These are phyloP conservation scores for Brachionus rubens DNA, from an alignment of 1,140 invertebrate genomes.

Conservation along the genomic window DNA sequence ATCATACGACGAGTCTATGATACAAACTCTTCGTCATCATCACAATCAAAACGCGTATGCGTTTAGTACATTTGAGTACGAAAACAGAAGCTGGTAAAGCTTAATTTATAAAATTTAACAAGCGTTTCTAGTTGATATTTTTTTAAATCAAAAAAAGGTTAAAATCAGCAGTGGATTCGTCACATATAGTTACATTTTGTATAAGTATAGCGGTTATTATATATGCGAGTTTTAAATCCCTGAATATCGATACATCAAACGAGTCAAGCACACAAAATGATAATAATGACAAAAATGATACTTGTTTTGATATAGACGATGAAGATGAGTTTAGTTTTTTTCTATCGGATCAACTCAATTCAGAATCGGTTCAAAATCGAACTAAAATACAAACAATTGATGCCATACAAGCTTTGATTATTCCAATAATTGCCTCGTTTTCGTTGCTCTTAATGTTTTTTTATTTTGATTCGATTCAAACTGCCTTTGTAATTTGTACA, in stretches of 20 bases:
- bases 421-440: constrained; percentile 89
- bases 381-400: constrained; percentile 73
- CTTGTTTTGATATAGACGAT: constrained; percentile 52
- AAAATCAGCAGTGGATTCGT: constrained; percentile 89
- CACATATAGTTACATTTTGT: constrained; percentile 87
- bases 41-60: constrained; percentile 6
- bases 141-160: constrained; percentile 69
- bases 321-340: constrained; percentile 44
- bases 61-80: background rate
- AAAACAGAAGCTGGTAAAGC: constrained; percentile 14
- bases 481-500: constrained; percentile 93
- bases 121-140: background rate
- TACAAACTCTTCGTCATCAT: background rate
- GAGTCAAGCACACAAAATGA: background rate
- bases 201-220: constrained; percentile 95
- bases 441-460: constrained; percentile 96
- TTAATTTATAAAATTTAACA: background rate
- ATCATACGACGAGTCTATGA: background rate
- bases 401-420: constrained; percentile 91
- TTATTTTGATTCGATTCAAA: constrained; percentile 96
- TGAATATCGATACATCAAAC: background rate
- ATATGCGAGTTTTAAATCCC: constrained; percentile 79
- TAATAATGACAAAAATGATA: background rate
- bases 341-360: background rate
- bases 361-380: constrained; percentile 46